phyloP scores from a whole-genome alignment of 2,888 invertebrate species.

The Zygaena filipendulae region DNA sequence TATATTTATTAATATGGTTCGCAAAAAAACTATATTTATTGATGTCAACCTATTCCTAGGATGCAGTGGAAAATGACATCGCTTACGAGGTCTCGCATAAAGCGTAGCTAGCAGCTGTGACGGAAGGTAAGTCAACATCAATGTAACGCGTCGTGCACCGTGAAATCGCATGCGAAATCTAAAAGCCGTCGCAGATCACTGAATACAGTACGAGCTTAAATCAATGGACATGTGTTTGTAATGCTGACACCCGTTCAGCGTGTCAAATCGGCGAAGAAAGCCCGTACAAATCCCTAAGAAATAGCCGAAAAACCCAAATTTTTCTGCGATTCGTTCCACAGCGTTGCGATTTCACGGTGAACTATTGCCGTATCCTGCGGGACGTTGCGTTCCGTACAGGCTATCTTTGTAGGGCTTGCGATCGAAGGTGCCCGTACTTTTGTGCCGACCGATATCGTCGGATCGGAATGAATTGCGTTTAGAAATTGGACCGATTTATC shows the following conservation, averaged over 20 bases:
- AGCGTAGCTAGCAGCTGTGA: constrained; percentile 64
- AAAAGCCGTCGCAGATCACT: constrained; percentile 51
- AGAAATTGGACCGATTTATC: constrained; percentile 57
- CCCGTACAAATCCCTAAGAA: constrained; percentile 68
- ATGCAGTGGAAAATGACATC: too few relatives aligned
- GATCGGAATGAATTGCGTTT: constrained; percentile 58
- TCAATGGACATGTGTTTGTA: constrained; percentile 65
- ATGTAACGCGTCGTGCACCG: constrained; percentile 58
- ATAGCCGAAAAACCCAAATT: constrained; percentile 70
- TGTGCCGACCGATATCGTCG: constrained; percentile 33
- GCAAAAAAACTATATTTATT: too few relatives aligned
- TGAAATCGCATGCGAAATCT: constrained; percentile 62
- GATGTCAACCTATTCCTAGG: constrained; percentile 8
- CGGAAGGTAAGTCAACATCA: constrained; percentile 68
- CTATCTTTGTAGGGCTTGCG: constrained; percentile 21
- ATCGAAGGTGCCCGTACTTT: constrained; percentile 46
- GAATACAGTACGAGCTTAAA: constrained; percentile 40
- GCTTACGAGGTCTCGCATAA: too few relatives aligned
- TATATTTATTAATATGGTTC: too few relatives aligned
- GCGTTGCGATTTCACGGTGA: constrained; percentile 54
- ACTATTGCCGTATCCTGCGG: constrained; percentile 45
- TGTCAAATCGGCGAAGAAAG: constrained; percentile 63
- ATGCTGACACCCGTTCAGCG: constrained; percentile 64
- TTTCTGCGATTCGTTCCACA: constrained; percentile 64
- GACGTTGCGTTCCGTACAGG: constrained; percentile 12